Conservation (phyloP, 2,113 vertebrate species). For the Oncorhynchus nerka region DNA sequence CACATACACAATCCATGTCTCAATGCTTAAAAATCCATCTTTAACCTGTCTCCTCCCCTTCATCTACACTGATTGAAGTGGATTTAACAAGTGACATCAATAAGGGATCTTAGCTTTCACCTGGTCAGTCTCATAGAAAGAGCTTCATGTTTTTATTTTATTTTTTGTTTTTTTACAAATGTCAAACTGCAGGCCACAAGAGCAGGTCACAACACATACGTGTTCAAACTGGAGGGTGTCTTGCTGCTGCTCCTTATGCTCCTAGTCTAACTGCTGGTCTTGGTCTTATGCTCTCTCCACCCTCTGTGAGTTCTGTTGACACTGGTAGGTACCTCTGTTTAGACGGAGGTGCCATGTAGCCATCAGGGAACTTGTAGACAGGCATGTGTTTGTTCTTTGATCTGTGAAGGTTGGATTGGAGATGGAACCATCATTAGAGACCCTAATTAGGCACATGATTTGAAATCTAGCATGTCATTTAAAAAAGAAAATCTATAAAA, state of each 20-base stretch:
- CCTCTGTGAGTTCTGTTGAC: conserved; percentile 27
- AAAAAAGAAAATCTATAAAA: neutral
- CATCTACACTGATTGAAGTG: too few relatives aligned
- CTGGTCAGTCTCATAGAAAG: neutral
- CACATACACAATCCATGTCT: too few relatives aligned
- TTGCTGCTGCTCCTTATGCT: conserved; percentile 38
- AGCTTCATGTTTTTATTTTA: too few relatives aligned
- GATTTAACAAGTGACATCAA: too few relatives aligned
- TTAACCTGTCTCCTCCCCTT: too few relatives aligned
- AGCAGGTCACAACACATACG: conserved; percentile 75
- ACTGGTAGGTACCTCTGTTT: conserved; percentile 22
- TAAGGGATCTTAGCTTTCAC: too few relatives aligned
- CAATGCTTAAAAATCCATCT: too few relatives aligned
- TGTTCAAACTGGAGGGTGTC: conserved; percentile 77
- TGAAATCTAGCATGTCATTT: neutral
- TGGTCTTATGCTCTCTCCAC: conserved; percentile 35
- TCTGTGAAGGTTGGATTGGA: conserved; percentile 36
- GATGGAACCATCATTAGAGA: neutral
- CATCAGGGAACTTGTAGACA: conserved; percentile 20
- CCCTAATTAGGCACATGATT: neutral
- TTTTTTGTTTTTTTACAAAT: too few relatives aligned
- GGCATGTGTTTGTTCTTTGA: conserved; percentile 20
- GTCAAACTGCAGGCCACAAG: neutral
- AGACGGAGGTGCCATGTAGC: conserved; percentile 30
- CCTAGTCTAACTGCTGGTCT: conserved; percentile 46